Base-by-base conservation (phyloP, 2,113 vertebrate genomes). In the Eupsittula cactorum region DNA sequence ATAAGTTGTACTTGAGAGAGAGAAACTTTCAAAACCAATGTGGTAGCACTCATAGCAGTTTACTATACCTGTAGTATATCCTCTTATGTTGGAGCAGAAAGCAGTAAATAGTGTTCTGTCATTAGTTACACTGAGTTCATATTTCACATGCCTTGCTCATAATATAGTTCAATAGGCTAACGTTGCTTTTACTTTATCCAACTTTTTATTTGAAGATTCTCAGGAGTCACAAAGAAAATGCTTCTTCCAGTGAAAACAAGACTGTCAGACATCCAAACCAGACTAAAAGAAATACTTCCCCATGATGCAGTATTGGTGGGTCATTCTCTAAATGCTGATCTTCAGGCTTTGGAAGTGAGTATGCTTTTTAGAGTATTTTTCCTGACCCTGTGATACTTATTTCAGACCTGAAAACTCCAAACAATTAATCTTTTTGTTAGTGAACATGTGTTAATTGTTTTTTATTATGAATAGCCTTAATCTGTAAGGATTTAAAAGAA, bases 271-370 rank as follows among this genome's bases (percentile, higher is more conserved):
- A 97, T 99, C 73, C 99, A 99, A 79, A 81, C 20, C 7, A 98
- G 90, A 71, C 60, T 99, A 25, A 98, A 93, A 96, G 63, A 93
- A 29, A 77, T 99, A 86, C 97, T 99, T 92, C 98, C 99, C 7
- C 73, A 23, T 3, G 97, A 99, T n/a, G 99, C 98, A 4, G 98
- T 99, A 16, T 97, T 99, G 93, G 99, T 99, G 52, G 99, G 99
- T 21, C 99, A 99, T 89, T 99, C 98, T 5, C 92, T 99, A 24
- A 97, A 99, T 53, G 84, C 94, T 24, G 99, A 99, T 95, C 98
- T 99, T 31, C 86, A 59, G 25, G 98, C 98, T 80, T 93, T 99
- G 74, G 97, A 99, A 92, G 99, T 99, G 88, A 96, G 98, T 97
- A 70, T 91, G 13, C 74, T 53, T 78, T 73, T 78, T 82, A 75